These are phyloP conservation scores for Phalera bucephala DNA, from an alignment of 2,888 invertebrate genomes.

Conservation along the genomic window DNA sequence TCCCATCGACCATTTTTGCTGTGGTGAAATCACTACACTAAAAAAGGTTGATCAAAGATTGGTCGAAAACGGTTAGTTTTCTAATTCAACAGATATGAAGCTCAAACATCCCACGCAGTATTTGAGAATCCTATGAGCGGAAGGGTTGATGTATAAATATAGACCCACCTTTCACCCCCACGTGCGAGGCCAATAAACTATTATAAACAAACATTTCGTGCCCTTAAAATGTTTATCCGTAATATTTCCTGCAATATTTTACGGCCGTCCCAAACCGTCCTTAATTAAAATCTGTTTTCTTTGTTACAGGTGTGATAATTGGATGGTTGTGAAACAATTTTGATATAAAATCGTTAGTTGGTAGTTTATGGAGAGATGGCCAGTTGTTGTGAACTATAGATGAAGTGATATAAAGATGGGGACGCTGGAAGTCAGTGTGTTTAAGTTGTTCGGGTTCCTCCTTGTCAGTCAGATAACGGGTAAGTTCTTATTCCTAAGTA, in stretches of 20 bases:
- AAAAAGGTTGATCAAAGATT: too few species aligned
- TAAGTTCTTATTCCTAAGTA: constrained; percentile 37
- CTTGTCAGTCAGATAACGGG: constrained; percentile 63
- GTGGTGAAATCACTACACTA: too few species aligned
- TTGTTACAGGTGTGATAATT: constrained; percentile 57
- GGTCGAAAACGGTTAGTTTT: too few species aligned
- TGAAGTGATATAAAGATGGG: constrained; percentile 50
- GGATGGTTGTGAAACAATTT: constrained; percentile 24
- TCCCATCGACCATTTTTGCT: too few species aligned
- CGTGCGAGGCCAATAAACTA: constrained; percentile 34
- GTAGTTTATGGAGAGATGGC: constrained; percentile 23
- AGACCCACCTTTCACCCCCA: constrained; percentile 20
- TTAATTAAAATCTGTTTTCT: constrained; percentile 41
- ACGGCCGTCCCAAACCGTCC: constrained; percentile 9
- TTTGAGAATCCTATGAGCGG: too few species aligned
- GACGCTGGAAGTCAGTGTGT: constrained; percentile 40
- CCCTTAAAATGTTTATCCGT: constrained; percentile 32
- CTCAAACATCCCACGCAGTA: too few species aligned
- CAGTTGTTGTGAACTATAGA: constrained; percentile 25
- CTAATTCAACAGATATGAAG: too few species aligned
- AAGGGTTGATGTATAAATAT: not conserved
- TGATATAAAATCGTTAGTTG: constrained; percentile 15
- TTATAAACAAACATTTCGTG: constrained; percentile 28
- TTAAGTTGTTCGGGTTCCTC: constrained; percentile 45
- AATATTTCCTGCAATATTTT: constrained; percentile 16